phyloP scores from a whole-genome alignment of 2,113 vertebrate genomes.

The Junco hyemalis region DNA sequence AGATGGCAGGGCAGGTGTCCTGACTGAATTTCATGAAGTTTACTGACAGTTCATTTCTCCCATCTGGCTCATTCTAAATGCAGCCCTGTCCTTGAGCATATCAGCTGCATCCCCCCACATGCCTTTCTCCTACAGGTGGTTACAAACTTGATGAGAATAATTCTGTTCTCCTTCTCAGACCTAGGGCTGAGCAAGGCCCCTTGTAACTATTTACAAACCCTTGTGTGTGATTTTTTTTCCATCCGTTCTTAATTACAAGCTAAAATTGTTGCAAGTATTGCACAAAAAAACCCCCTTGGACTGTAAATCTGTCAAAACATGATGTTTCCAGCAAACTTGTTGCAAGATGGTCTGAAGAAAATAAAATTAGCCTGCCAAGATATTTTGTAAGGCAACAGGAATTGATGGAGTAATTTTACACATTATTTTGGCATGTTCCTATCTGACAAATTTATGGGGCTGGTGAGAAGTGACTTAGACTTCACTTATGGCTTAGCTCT shows the following conservation, averaged over 20 bases:
- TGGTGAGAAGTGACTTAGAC: neutral
- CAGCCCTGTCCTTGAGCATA: neutral
- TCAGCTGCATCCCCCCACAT: neutral
- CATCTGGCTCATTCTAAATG: neutral
- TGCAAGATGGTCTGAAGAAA: neutral
- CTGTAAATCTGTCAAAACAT: neutral
- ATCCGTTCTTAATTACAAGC: neutral
- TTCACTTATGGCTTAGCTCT: neutral
- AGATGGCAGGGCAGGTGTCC: neutral
- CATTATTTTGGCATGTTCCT: neutral
- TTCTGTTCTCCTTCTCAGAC: neutral
- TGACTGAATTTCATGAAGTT: neutral
- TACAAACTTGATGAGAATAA: neutral
- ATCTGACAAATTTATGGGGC: neutral
- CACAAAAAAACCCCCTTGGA: neutral
- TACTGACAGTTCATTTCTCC: neutral
- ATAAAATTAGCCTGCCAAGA: neutral
- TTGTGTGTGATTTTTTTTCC: neutral
- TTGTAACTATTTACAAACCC: neutral
- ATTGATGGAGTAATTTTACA: neutral
- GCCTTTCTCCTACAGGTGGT: neutral
- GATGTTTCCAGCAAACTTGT: neutral
- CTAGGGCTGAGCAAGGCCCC: neutral
- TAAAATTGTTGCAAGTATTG: neutral
- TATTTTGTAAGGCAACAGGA: conserved; percentile 9